These are phyloP conservation scores for Mus minutoides DNA, from an alignment of 2,797 vertebrate genomes.

Conservation along the genomic window DNA sequence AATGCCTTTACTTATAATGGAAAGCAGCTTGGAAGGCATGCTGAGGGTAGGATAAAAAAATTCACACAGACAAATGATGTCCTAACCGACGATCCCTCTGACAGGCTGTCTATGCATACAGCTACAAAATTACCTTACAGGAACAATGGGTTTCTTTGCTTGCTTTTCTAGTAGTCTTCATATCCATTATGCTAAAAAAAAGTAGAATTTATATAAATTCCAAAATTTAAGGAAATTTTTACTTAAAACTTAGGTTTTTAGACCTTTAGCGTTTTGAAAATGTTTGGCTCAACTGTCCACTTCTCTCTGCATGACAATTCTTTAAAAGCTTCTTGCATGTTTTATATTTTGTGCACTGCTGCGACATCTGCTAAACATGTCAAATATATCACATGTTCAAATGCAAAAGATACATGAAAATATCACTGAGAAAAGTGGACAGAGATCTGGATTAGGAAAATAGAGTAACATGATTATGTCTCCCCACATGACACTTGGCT, in stretches of 20 bases:
- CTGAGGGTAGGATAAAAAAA: not conserved
- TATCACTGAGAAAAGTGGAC: not conserved
- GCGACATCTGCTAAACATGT: not conserved
- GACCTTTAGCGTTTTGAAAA: not conserved
- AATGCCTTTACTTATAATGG: constrained; percentile 8
- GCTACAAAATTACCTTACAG: not conserved
- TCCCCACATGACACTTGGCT: not conserved
- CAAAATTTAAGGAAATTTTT: not conserved
- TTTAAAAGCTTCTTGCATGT: not conserved
- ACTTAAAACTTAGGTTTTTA: constrained; percentile 36
- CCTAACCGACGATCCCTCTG: not conserved
- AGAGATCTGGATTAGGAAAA: not conserved
- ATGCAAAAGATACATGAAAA: not conserved
- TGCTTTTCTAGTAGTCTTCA: not conserved
- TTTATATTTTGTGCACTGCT: not conserved
- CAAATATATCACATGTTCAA: not conserved
- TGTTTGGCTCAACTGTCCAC: not conserved
- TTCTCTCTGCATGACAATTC: not conserved
- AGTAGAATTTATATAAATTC: not conserved
- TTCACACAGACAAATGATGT: not conserved
- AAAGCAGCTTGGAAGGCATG: not conserved
- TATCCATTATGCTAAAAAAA: not conserved
- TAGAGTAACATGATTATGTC: not conserved
- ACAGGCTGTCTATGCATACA: not conserved
- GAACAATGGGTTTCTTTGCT: not conserved